Evolutionary conservation across 2,113 vertebrate genomes (phyloP).

Genomic region (Grantiella picta): DNA sequence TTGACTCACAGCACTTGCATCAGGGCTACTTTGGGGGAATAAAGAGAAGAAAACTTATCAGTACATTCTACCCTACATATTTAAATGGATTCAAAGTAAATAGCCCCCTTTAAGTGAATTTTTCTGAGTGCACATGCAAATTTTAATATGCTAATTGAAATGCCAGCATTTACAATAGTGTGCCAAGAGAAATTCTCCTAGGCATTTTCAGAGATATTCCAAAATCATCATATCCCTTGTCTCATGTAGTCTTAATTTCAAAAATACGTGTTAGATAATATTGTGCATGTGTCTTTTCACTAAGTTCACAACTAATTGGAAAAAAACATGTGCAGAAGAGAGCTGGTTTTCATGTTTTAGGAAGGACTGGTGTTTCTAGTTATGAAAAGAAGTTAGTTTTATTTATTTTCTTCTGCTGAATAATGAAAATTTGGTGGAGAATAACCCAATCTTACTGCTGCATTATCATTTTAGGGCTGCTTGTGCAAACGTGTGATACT

Average conservation of each 20-base stretch:
- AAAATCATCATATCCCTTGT: not conserved
- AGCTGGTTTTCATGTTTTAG: not conserved
- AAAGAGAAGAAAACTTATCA: not conserved
- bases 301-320: not conserved
- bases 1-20: not conserved
- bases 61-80: not conserved
- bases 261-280: not conserved
- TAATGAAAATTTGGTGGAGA: not conserved
- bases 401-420: not conserved
- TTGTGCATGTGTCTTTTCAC: accelerated
- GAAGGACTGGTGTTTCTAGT: not conserved
- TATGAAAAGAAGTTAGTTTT: not conserved
- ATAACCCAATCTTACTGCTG: not conserved
- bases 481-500: not conserved
- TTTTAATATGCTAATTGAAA: not conserved
- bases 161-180: not conserved
- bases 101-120: not conserved
- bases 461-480: not conserved
- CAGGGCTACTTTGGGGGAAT: not conserved
- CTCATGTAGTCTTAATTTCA: not conserved
- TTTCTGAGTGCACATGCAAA: not conserved
- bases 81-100: not conserved
- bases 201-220: not conserved
- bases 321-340: not conserved
- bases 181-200: not conserved